Percentiles rank a stretch among this genome's conserved stretches.
Conservation (phyloP, 2,113 vertebrate genomes). For the Lamprotornis superbus region DNA sequence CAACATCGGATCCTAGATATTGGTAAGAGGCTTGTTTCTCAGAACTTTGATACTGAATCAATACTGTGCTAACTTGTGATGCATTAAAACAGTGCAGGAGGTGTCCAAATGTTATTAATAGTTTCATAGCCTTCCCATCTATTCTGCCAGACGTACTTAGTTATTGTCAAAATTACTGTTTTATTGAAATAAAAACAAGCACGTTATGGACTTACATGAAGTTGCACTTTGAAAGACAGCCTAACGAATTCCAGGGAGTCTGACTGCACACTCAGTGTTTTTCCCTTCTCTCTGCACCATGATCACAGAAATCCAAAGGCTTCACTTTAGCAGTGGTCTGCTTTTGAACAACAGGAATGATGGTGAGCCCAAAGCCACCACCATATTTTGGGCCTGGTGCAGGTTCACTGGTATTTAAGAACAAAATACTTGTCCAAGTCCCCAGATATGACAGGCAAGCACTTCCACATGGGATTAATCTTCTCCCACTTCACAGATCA, state of each 20-base stretch:
- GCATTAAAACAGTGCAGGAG: slow-evolving; percentile 66
- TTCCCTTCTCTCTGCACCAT: neutral
- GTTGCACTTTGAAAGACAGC: slow-evolving; percentile 32
- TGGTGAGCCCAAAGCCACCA: neutral
- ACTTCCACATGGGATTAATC: neutral
- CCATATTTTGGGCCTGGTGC: neutral
- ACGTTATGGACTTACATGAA: slow-evolving; percentile 49
- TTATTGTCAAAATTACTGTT: slow-evolving; percentile 72
- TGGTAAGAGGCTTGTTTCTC: slow-evolving; percentile 77
- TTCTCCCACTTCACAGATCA: neutral
- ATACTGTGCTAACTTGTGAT: slow-evolving; percentile 71
- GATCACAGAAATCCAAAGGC: neutral
- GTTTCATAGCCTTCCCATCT: slow-evolving; percentile 66
- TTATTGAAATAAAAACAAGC: slow-evolving; percentile 68
- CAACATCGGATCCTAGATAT: slow-evolving; percentile 72
- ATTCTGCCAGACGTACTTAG: slow-evolving; percentile 64
- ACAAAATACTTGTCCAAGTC: neutral
- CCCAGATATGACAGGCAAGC: neutral
- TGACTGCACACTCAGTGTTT: neutral
- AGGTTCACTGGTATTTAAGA: neutral
- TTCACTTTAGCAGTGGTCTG: neutral
- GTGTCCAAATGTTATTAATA: slow-evolving; percentile 74
- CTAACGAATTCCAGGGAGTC: neutral
- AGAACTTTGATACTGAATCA: slow-evolving; percentile 72
- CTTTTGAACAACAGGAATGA: neutral